Conservation (phyloP, 2,888 invertebrate genomes). For the Oasisia sp. region DNA sequence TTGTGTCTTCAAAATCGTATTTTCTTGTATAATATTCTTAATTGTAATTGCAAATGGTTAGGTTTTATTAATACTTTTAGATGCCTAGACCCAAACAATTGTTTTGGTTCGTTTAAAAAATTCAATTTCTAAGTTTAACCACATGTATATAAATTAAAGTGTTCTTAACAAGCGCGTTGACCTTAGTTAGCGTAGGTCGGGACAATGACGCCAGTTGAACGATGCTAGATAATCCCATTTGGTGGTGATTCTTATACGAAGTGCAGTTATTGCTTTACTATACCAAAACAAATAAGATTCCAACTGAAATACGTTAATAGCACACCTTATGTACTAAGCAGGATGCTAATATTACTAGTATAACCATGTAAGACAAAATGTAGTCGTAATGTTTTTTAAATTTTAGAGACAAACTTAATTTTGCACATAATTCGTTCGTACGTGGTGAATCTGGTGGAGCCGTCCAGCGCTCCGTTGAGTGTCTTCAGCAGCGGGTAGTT, state of each 20-base stretch:
- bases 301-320: no score
- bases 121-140: no score
- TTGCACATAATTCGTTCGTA: neutral
- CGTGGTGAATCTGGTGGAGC: neutral
- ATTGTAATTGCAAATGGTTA: no score
- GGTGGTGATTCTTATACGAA: neutral
- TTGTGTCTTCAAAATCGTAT: no score
- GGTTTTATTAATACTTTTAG: no score
- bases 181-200: neutral
- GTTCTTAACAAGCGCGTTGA: neutral
- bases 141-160: no score
- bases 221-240: neutral
- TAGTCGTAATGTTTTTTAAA: neutral
- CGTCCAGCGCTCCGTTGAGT: neutral
- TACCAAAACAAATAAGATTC: neutral
- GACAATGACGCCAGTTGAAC: neutral
- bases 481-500: conserved; percentile 7
- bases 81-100: no score
- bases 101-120: no score
- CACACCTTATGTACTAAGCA: no score
- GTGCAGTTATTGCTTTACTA: neutral
- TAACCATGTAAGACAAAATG: neutral
- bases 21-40: no score
- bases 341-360: no score
- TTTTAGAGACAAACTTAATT: neutral